These are phyloP conservation scores for Poecilia velifera DNA, from an alignment of 2,797 vertebrate species.

Conservation along the genomic window DNA sequence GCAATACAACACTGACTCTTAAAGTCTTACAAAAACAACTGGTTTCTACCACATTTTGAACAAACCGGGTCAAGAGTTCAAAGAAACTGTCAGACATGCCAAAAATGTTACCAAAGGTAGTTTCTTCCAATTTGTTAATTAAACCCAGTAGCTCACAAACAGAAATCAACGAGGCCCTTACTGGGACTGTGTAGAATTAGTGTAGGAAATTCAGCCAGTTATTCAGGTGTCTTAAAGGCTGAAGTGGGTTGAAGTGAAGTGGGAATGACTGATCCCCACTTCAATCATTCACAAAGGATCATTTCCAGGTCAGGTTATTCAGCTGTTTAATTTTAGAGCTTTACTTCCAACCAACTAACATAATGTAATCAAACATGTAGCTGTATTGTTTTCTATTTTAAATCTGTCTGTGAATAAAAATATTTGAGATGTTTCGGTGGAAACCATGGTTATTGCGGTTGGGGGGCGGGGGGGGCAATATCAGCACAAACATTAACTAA, in stretches of 20 bases:
- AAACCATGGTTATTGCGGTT: background rate
- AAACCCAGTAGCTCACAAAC: background rate
- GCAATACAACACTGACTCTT: background rate
- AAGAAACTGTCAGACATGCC: background rate
- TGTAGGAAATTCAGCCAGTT: background rate
- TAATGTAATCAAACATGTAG: background rate
- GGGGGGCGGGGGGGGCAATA: background rate
- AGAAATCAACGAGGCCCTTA: background rate
- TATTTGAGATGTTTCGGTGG: background rate
- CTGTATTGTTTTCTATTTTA: background rate
- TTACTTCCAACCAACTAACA: background rate
- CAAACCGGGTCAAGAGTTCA: background rate
- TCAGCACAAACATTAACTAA: background rate
- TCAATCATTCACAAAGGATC: background rate
- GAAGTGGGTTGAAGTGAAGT: background rate
- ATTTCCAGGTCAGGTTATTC: background rate
- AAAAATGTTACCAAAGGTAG: background rate
- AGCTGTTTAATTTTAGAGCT: background rate
- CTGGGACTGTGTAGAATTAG: background rate
- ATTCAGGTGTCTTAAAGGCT: background rate
- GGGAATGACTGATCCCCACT: too few species aligned
- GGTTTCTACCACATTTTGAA: background rate
- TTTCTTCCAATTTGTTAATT: background rate
- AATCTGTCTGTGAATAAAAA: background rate
- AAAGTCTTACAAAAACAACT: too few species aligned